Base-by-base conservation (phyloP, 2,888 invertebrate genomes). In the Charanyca ferruginea region DNA sequence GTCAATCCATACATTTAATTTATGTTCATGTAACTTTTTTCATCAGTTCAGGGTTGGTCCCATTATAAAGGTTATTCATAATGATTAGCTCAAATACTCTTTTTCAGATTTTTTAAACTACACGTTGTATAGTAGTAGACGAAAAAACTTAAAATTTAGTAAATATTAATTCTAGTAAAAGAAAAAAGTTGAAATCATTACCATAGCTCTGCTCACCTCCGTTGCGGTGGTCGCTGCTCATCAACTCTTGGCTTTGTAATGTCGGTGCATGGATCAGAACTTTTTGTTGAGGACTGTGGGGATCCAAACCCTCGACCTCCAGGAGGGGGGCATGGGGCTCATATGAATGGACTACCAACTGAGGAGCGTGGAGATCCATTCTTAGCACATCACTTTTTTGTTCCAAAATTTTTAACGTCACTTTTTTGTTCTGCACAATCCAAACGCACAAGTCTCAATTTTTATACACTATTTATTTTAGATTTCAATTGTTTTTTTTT, bases 201-300 rank as follows among this genome's bases (percentile, higher is more conserved):
- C 64, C 69, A 16, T 54, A 66, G 57, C 65, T 71, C 58, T 67
- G 72, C 89, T 87, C 77, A 94, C 95, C 95, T 91, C 95, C 94
- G 89, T 94, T 94, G 80, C 94, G 86, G 87, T 94, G 95, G 42
- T 95, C 95, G 20, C 79, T 88, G 68, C 87, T 85, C 75, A 95
- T 93, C 81, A 96, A 67, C 73, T 95, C 95, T 84, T 95, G 95
- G 65, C 91, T 86, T 63, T 94, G 94, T 65, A 95, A 67, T 20
- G 92, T 91, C 0, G 94, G 94, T 0, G 94, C 94, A 78, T 95
- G 95, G 25, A 95, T 94, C 64, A 96, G 85, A 42, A 95, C 93
- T 77, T 96, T 96, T 79, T 96, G 95, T 83, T 95, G 95, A 66
- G 95, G 95, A 79, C 95, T 95, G 60, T 95, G 95, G 66, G 95